phyloP scores from a whole-genome alignment of 2,888 invertebrate species.

The Sphecodes monilicornis region DNA sequence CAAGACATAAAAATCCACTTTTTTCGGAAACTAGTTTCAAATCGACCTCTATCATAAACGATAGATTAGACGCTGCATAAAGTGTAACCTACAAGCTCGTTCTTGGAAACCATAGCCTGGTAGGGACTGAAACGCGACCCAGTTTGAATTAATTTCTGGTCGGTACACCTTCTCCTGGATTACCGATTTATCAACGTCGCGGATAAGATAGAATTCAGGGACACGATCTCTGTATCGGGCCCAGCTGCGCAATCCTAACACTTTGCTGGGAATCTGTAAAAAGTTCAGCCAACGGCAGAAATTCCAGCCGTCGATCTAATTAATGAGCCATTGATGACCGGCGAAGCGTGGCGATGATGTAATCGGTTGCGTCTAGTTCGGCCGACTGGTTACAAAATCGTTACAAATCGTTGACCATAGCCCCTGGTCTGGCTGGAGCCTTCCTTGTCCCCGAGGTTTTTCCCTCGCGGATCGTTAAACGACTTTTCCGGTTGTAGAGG shows the following conservation, averaged over 20 bases:
- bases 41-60: not conserved
- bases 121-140: constrained; percentile 3
- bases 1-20: not conserved
- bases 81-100: not conserved
- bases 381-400: constrained; percentile 55
- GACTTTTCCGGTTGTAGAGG: constrained; percentile 21
- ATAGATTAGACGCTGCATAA: not conserved
- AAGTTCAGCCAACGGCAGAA: constrained; percentile 10
- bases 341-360: constrained; percentile 25
- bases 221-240: not conserved
- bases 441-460: not conserved
- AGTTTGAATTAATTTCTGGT: constrained; percentile 43
- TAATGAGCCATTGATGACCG: constrained; percentile 47
- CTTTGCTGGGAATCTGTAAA: not conserved
- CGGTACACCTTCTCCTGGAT: constrained; percentile 19
- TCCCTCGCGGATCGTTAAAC: not conserved
- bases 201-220: constrained; percentile 21
- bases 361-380: constrained; percentile 43
- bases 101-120: constrained; percentile 25
- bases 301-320: constrained; percentile 34
- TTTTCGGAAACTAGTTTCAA: not conserved
- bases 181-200: constrained; percentile 4
- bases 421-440: not conserved
- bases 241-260: not conserved
- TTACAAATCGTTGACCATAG: not conserved